Evolutionary conservation across 2,888 invertebrate species (phyloP).

Genomic region (Philhelius pedissequus): DNA sequence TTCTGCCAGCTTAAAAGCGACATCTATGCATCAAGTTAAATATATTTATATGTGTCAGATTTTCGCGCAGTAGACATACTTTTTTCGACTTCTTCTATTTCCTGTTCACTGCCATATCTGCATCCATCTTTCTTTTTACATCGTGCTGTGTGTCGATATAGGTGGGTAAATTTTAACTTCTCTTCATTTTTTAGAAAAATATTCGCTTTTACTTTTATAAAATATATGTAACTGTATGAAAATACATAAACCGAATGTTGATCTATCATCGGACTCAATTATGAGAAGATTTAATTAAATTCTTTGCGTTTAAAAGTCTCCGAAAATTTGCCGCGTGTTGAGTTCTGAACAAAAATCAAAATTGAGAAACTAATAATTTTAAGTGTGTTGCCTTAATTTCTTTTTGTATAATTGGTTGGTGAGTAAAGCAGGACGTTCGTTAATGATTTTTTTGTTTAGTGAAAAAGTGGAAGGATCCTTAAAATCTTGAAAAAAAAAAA

Average conservation of each 20-base stretch:
- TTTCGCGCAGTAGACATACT: conserved; percentile 25
- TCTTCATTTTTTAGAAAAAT: conserved; percentile 25
- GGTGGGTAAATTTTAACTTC: conserved; percentile 68
- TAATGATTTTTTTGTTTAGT: conserved; percentile 23
- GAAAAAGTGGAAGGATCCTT: not conserved
- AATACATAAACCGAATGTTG: not conserved
- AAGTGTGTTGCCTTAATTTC: not conserved
- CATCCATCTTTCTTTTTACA: conserved; percentile 71
- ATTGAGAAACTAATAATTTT: no score
- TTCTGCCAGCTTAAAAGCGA: not conserved
- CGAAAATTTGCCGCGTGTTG: not conserved
- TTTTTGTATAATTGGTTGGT: conserved; percentile 20
- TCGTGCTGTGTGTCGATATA: conserved; percentile 69
- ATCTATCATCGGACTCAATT: not conserved
- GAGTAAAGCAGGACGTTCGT: conserved; percentile 64
- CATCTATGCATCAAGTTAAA: not conserved
- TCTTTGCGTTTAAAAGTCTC: not conserved
- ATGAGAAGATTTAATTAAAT: not conserved
- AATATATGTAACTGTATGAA: not conserved
- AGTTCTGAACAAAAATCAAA: not conserved
- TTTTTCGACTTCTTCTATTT: not conserved
- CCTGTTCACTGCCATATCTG: conserved; percentile 33
- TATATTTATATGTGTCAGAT: not conserved
- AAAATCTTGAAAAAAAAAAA: conserved; percentile 20
- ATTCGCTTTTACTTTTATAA: not conserved